These are phyloP conservation scores for Falco columbarius DNA, from an alignment of 2,797 vertebrate species.

Conservation along the genomic window DNA sequence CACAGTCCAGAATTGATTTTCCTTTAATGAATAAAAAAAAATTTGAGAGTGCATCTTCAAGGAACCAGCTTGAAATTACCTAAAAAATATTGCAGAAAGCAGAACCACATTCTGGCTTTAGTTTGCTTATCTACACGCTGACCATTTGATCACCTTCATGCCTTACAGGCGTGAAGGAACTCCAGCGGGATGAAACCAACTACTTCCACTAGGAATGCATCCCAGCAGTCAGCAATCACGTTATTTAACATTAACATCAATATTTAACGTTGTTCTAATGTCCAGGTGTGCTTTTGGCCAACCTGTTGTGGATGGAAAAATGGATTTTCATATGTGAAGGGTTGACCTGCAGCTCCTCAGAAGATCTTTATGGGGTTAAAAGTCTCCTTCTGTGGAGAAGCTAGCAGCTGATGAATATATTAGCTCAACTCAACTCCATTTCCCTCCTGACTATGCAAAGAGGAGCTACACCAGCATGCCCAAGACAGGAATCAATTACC, in stretches of 20 bases:
- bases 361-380: not conserved
- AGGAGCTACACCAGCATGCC: not conserved
- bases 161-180: not conserved
- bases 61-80: not conserved
- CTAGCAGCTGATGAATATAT: slow-evolving; percentile 34
- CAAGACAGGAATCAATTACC: not conserved
- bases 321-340: not conserved
- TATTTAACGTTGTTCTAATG: not conserved
- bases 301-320: not conserved
- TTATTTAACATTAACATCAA: no score
- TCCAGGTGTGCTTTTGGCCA: not conserved
- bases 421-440: not conserved
- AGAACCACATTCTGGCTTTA: not conserved
- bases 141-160: not conserved
- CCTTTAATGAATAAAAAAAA: slow-evolving; percentile 10
- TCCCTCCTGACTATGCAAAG: not conserved
- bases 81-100: not conserved
- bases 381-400: not conserved
- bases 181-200: not conserved
- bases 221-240: not conserved
- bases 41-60: not conserved
- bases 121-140: not conserved
- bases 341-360: not conserved
- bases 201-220: not conserved
- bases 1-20: not conserved